Conservation (phyloP, 2,888 invertebrate species). For the Choreutis nemorana region DNA sequence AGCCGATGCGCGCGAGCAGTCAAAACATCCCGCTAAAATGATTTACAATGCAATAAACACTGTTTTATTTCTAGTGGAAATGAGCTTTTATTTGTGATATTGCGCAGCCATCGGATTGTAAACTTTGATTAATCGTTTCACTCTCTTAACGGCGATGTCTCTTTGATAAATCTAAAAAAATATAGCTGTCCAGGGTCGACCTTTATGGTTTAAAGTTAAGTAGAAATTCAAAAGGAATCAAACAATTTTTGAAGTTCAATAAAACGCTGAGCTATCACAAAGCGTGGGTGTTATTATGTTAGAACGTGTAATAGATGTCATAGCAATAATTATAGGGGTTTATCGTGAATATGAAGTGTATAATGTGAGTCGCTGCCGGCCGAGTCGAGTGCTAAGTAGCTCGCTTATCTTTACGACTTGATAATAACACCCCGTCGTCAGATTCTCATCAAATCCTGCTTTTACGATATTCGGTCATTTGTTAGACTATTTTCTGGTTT, state of each 20-base stretch:
- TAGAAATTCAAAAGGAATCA: no score
- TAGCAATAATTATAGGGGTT: conserved; percentile 37
- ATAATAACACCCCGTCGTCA: conserved; percentile 7
- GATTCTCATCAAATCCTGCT: no score
- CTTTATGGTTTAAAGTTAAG: no score
- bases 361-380: conserved; percentile 33
- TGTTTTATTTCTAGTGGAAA: conserved; percentile 60
- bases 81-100: conserved; percentile 54
- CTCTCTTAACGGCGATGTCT: no score
- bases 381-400: conserved; percentile 20
- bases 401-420: conserved; percentile 28
- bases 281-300: no score
- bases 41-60: conserved; percentile 58
- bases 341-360: conserved; percentile 39
- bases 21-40: conserved; percentile 60
- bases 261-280: no score
- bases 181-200: no score
- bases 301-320: no score
- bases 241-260: no score
- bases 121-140: conserved; percentile 7
- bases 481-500: no score
- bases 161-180: no score
- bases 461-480: no score
- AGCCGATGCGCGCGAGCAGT: conserved; percentile 30
- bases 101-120: conserved; percentile 30